A percentile compares a stretch with the other conserved stretches of the same genome.
Conservation (phyloP, 2,797 vertebrate species). For the Furcifer pardalis region DNA sequence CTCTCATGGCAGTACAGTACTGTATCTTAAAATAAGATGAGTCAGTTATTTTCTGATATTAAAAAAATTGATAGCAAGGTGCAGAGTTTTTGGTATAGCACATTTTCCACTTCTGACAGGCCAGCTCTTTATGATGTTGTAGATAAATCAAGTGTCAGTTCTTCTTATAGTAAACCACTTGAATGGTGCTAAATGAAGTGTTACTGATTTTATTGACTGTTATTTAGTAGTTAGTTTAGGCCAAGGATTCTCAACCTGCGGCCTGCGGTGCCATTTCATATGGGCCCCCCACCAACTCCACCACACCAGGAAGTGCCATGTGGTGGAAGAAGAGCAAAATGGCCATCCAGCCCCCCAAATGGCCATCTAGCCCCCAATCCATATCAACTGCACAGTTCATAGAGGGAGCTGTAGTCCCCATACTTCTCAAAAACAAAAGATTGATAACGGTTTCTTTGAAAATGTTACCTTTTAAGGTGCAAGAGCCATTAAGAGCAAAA, state of each 20-base stretch:
- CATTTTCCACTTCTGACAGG: not conserved
- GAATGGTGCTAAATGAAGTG: not conserved
- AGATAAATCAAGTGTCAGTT: not conserved
- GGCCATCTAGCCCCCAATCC: not conserved
- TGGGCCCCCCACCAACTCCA: too few species aligned
- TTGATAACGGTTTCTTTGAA: too few species aligned
- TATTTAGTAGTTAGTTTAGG: not conserved
- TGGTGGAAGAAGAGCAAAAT: too few species aligned
- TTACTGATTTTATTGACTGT: not conserved
- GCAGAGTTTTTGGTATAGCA: not conserved
- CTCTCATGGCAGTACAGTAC: not conserved
- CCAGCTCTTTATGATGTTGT: too few species aligned
- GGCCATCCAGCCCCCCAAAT: too few species aligned
- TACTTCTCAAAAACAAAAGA: not conserved
- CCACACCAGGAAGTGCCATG: too few species aligned
- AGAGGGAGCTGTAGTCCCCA: not conserved
- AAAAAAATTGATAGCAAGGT: not conserved
- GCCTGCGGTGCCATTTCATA: too few species aligned
- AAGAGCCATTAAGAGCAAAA: not conserved
- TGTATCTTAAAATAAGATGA: slow-evolving; percentile 1
- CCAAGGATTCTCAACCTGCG: too few species aligned
- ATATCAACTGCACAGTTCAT: not conserved
- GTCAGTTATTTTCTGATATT: not conserved
- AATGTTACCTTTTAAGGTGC: not conserved
- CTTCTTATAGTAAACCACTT: not conserved